Evolutionary conservation across 2,113 vertebrate genomes (phyloP), one percentile per base, ranked within the genome.

Genomic region (Dicerorhinus sumatrensis): DNA sequence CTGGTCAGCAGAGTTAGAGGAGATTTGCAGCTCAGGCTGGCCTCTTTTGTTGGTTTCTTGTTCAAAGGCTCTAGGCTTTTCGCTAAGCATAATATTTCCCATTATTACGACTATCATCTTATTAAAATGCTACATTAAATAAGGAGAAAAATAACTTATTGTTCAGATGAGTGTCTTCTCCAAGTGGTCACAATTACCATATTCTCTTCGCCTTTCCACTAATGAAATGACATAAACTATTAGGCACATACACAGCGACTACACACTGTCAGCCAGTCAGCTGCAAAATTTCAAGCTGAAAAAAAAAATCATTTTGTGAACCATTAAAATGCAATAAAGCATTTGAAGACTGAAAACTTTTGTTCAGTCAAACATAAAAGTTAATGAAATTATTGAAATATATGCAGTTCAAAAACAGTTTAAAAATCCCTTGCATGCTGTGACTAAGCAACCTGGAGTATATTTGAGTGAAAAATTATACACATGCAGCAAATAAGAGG

Each of bases 361-460:
- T 91, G 51, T 92, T 95, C 73, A 87, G 21, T 89, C 81, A 80
- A 70, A 97, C 88, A 83, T 96, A 67, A 93, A 96, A 83, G 87
- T 76, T 58, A 86, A 94, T 93, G 77, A 82, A 73, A 23, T 75
- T 9, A 60, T 94, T 97, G 96, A 96, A 97, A 67, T 70, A 33
- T 46, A 0, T 14, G 31, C 2, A 83, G 4, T 75, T 90, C 33
- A 94, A 36, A 94, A 97, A 70, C 13, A 73, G 18, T 48, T 96
- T 95, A 25, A 70, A 97, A 94, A 48, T 70, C 12, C 33, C 14
- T 76, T 60, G 9, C 51, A 54, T 94, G 29, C 62, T 58, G 5
- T 69, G 69, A 86, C 65, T 79, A 51, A 91, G 63, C 13, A 73
- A 95, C 39, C 51, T 77, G 36, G 36, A 76, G 2, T 86, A 58